These are phyloP conservation scores for Euphonia xanthogaster DNA, from an alignment of 2,797 vertebrate genomes.

Conservation along the genomic window DNA sequence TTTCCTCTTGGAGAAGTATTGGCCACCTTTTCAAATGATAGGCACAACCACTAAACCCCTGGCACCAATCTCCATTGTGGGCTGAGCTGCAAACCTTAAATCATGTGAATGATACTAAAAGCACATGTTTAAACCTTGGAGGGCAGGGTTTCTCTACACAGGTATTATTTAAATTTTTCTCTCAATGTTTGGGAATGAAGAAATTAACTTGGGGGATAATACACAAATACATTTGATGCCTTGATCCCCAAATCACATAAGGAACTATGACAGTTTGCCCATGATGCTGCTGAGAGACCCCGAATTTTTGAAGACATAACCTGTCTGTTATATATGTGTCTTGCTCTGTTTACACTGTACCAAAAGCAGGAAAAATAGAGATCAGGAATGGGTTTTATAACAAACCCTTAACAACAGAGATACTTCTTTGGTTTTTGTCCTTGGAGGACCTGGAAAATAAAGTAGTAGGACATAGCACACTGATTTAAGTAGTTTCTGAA, in stretches of 20 bases:
- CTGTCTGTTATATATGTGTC: neutral
- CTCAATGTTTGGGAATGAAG: neutral
- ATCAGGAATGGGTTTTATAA: neutral
- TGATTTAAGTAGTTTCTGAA: neutral
- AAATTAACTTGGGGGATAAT: neutral
- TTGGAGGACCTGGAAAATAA: neutral
- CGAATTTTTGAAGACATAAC: neutral
- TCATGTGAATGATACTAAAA: neutral
- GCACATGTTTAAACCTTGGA: neutral
- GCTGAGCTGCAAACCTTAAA: neutral
- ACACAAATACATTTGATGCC: neutral
- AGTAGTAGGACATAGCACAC: neutral
- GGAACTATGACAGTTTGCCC: neutral
- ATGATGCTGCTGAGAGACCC: neutral
- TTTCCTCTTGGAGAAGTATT: neutral
- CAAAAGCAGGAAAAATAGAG: neutral
- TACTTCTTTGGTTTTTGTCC: neutral
- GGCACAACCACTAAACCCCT: neutral
- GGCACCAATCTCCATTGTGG: fast-evolving
- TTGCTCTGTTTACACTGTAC: neutral
- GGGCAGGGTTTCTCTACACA: neutral
- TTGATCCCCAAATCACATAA: neutral
- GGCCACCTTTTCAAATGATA: neutral
- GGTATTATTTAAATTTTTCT: neutral
- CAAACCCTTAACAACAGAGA: neutral